Conservation (phyloP, 37 sponge, comb jelly and placozoan genomes). For the Eunapius fragilis region DNA sequence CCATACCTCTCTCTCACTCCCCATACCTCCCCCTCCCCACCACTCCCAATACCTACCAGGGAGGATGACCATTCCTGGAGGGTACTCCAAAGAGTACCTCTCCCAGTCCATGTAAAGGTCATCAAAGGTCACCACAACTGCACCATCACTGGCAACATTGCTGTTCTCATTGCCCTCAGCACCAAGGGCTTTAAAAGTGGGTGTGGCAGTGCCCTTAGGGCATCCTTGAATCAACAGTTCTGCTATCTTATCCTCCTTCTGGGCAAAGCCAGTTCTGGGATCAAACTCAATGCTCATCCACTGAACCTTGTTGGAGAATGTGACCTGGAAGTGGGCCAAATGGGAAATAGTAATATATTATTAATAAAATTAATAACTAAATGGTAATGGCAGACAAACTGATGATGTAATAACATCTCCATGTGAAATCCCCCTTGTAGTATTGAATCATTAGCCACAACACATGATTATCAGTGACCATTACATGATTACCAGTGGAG, state of each 20-base stretch:
- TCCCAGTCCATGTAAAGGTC: constrained; percentile 65
- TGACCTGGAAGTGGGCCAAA: constrained; percentile 47
- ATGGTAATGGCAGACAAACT: too few species aligned
- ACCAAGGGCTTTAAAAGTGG: neutral
- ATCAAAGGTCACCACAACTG: constrained; percentile 33
- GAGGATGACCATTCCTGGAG: constrained; percentile 65
- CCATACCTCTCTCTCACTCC: too few species aligned
- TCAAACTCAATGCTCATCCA: constrained; percentile 95
- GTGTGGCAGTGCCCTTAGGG: neutral
- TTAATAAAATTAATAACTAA: neutral
- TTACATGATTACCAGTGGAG: too few species aligned
- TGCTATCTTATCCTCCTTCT: constrained; percentile 70
- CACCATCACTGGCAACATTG: neutral
- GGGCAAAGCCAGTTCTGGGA: constrained; percentile 81
- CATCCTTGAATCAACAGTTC: constrained; percentile 51
- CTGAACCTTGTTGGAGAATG: constrained; percentile 76
- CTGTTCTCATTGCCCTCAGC: neutral
- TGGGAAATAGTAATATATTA: neutral
- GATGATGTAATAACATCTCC: too few species aligned
- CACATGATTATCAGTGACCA: too few species aligned
- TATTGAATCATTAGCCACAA: too few species aligned
- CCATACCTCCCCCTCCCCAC: neutral
- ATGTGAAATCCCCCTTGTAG: too few species aligned
- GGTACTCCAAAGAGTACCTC: constrained; percentile 43
- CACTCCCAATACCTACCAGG: constrained; percentile 36